Evolutionary conservation across 2,888 invertebrate genomes (phyloP).

Genomic region (Alloscopus bannaensis): DNA sequence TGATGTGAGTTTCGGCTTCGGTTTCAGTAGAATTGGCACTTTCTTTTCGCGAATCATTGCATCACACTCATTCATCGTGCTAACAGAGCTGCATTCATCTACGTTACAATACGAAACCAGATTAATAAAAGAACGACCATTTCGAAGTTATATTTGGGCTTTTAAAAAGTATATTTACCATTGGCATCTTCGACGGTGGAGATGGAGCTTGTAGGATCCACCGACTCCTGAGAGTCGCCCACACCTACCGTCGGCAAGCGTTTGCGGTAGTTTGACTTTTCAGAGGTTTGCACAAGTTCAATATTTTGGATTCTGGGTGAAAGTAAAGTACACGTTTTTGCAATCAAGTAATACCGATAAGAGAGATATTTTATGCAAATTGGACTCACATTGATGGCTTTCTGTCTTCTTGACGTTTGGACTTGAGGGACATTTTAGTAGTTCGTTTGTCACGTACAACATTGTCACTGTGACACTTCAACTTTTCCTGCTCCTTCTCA

Average conservation of each 20-base stretch:
- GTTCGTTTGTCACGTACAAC: conserved; percentile 33
- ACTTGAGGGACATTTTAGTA: conserved; percentile 26
- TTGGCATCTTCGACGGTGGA: conserved; percentile 51
- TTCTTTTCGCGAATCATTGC: conserved; percentile 65
- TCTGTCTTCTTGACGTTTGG: conserved; percentile 11
- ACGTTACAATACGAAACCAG: neutral
- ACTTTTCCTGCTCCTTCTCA: conserved; percentile 82
- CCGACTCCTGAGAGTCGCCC: conserved; percentile 65
- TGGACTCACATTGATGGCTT: conserved; percentile 25
- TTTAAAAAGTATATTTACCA: conserved; percentile 44
- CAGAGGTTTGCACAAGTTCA: conserved; percentile 19
- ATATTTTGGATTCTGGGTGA: conserved; percentile 3
- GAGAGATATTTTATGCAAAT: no score
- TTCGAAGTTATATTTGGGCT: conserved; percentile 3
- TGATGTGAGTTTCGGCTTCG: conserved; percentile 64
- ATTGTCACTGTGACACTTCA: conserved; percentile 57
- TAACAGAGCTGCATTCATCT: conserved; percentile 66
- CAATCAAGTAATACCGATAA: neutral
- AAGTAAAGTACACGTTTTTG: neutral
- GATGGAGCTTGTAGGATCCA: conserved; percentile 68
- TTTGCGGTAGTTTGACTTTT: conserved; percentile 27
- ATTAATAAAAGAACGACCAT: no score
- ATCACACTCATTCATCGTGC: conserved; percentile 66
- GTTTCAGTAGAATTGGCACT: conserved; percentile 55
- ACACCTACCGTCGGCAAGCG: conserved; percentile 65